These are phyloP conservation scores for Fissipunctia ypsillon DNA, from an alignment of 2,888 invertebrate genomes.

Conservation along the genomic window DNA sequence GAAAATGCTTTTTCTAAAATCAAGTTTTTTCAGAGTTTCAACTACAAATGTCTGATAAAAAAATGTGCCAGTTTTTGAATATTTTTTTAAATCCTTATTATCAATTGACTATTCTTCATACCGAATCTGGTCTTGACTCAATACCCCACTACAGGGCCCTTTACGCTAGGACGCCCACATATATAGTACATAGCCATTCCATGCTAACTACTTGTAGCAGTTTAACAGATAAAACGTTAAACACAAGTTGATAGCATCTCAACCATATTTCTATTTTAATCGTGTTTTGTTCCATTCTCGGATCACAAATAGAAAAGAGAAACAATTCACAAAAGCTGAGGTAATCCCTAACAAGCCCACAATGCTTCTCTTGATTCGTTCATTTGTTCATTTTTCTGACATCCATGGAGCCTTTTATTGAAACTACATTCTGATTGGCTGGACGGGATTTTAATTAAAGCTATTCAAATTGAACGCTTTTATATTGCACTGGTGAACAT, in stretches of 20 bases:
- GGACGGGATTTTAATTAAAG: slow-evolving; percentile 45
- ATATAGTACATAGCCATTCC: too few species aligned
- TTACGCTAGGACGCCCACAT: too few species aligned
- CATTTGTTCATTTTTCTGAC: slow-evolving; percentile 23
- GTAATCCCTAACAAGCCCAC: not conserved
- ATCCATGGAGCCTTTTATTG: slow-evolving; percentile 12
- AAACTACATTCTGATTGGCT: slow-evolving; percentile 31
- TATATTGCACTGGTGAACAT: not conserved
- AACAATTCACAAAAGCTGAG: not conserved
- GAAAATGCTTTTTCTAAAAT: too few species aligned
- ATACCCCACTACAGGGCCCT: too few species aligned
- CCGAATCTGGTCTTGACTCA: too few species aligned
- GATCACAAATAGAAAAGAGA: not conserved
- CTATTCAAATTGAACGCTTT: slow-evolving; percentile 23
- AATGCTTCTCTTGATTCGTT: slow-evolving; percentile 13
- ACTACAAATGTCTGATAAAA: too few species aligned
- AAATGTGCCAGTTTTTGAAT: too few species aligned
- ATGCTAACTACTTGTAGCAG: too few species aligned
- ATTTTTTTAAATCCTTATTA: too few species aligned
- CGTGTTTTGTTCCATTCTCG: not conserved
- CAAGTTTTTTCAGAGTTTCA: too few species aligned
- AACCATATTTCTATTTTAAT: slow-evolving; percentile 11
- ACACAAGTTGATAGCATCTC: not conserved
- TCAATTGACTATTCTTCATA: too few species aligned
- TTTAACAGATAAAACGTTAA: slow-evolving; percentile 9